Conservation (phyloP, 2,113 vertebrate species). For the Cinclus mexicanus region DNA sequence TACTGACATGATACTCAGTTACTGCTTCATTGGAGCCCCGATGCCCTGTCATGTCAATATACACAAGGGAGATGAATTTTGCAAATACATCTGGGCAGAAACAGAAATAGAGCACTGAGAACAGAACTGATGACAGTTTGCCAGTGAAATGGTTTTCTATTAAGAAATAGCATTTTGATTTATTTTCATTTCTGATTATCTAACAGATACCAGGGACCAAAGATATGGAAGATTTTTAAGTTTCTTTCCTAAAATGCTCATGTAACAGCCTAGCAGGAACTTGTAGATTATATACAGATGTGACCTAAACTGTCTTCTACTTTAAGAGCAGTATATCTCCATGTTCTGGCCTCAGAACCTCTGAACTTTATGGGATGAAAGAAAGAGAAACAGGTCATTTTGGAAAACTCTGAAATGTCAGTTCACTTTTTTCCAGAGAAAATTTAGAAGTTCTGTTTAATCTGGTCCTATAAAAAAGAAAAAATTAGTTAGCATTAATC, state of each 20-base stretch:
- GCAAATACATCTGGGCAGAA: background rate
- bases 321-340: background rate
- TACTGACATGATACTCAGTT: background rate
- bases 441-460: background rate
- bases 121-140: background rate
- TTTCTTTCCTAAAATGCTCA: background rate
- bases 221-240: background rate
- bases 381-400: background rate
- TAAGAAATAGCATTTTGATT: background rate
- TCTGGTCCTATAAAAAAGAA: background rate
- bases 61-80: background rate
- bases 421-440: background rate
- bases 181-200: background rate
- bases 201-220: background rate
- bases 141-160: background rate
- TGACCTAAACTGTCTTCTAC: background rate
- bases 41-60: constrained; percentile 4
- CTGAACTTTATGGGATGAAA: background rate
- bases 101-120: background rate
- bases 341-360: background rate
- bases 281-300: background rate
- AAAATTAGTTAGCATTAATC: background rate
- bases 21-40: background rate
- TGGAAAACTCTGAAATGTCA: background rate
- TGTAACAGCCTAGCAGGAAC: background rate